Conservation (phyloP, 2,797 vertebrate genomes). For the Sciurus vulgaris region DNA sequence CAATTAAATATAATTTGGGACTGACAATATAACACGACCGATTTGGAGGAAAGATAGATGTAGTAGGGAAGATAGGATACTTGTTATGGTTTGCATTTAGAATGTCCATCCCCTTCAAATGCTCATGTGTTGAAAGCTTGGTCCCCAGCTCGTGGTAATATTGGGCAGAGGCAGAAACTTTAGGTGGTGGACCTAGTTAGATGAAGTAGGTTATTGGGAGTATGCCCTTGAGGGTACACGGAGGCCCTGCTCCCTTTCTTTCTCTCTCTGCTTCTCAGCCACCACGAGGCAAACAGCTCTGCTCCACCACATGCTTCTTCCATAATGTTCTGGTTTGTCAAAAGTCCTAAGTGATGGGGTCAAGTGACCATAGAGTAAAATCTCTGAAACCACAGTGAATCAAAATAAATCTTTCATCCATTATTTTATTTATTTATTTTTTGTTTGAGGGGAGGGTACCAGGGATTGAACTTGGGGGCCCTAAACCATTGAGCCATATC, state of each 20-base stretch:
- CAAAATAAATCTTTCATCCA: not conserved
- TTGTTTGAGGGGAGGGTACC: no score
- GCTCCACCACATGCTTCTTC: no score
- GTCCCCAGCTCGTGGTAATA: not conserved
- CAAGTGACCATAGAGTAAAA: not conserved
- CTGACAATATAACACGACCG: not conserved
- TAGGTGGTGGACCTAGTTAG: not conserved
- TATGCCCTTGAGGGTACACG: not conserved
- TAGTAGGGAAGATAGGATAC: not conserved
- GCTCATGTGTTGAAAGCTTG: not conserved
- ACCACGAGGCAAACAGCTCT: no score
- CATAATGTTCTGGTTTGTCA: not conserved
- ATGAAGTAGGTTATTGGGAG: not conserved
- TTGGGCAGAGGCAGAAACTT: not conserved
- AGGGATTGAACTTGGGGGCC: no score
- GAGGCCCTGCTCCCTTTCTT: no score
- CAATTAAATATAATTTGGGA: not conserved
- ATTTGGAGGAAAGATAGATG: not conserved
- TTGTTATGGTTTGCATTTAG: not conserved
- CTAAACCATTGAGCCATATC: no score
- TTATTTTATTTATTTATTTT: no score
- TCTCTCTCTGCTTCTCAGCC: no score
- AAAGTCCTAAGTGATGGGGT: not conserved
- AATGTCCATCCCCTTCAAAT: not conserved
- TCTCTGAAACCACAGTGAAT: not conserved